These are phyloP conservation scores for Euura lappo DNA, from an alignment of 1,140 invertebrate genomes.

Conservation along the genomic window DNA sequence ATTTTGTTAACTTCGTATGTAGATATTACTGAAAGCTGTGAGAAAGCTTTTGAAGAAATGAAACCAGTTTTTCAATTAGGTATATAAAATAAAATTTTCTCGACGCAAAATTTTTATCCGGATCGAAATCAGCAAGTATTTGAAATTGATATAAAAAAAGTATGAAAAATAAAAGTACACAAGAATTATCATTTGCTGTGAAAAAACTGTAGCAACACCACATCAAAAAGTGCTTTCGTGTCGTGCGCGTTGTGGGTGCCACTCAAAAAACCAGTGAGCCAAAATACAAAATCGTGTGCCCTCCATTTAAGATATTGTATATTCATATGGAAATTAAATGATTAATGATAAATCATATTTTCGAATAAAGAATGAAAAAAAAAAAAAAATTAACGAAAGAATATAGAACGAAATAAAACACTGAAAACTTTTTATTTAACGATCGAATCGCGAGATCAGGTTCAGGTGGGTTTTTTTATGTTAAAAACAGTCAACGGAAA, in stretches of 20 bases:
- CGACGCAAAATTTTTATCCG: too few relatives aligned
- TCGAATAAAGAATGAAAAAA: not conserved
- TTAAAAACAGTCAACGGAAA: not conserved
- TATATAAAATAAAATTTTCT: too few relatives aligned
- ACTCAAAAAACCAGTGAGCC: constrained; percentile 58
- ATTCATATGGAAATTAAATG: not conserved
- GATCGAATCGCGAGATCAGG: too few relatives aligned
- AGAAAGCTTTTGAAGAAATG: too few relatives aligned
- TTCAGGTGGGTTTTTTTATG: too few relatives aligned
- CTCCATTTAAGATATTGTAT: not conserved
- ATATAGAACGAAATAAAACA: not conserved
- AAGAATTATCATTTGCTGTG: not conserved
- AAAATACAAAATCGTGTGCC: constrained; percentile 53
- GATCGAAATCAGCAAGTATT: too few relatives aligned
- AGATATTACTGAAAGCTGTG: too few relatives aligned
- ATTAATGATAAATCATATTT: not conserved
- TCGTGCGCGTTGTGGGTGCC: constrained; percentile 49
- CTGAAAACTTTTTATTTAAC: too few relatives aligned
- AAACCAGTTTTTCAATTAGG: too few relatives aligned
- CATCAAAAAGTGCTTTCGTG: constrained; percentile 56
- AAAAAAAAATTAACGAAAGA: not conserved
- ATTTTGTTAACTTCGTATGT: too few relatives aligned
- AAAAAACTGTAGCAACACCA: constrained; percentile 59
- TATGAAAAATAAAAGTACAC: not conserved
- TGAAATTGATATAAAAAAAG: not conserved